A percentile compares a stretch with the other conserved stretches of the same genome.
phyloP scores from a whole-genome alignment of 2,797 vertebrate genomes.

The Carcharodon carcharias region DNA sequence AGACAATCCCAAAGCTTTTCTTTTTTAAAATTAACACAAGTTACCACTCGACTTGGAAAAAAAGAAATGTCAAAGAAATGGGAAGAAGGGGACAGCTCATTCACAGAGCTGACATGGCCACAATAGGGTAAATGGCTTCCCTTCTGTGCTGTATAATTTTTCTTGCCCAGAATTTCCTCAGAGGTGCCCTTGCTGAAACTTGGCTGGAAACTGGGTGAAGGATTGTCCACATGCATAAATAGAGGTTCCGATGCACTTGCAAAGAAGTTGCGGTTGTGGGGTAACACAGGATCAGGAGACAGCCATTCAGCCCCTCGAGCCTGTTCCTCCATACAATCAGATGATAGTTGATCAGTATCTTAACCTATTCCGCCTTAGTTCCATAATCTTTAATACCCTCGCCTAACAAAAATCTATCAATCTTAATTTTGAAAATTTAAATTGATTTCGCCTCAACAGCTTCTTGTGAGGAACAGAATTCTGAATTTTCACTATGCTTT shows the following conservation, averaged over 20 bases:
- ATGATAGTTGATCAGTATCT: neutral
- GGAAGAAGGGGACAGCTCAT: neutral
- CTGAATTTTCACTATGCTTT: neutral
- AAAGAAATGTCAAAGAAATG: neutral
- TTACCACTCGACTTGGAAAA: neutral
- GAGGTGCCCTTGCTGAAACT: neutral
- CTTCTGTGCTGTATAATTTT: neutral
- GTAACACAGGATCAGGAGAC: neutral
- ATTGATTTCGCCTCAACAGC: neutral
- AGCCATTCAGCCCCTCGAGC: neutral
- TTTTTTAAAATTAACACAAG: conserved; percentile 8
- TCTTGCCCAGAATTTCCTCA: neutral
- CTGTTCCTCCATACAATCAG: neutral
- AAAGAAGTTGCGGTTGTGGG: neutral
- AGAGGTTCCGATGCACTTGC: neutral
- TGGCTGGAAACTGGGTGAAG: neutral
- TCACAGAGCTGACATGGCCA: neutral
- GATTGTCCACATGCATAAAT: neutral
- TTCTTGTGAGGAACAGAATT: neutral
- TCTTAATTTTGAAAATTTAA: neutral
- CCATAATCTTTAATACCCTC: neutral
- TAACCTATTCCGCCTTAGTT: neutral
- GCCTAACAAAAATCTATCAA: neutral
- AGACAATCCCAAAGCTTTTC: neutral
- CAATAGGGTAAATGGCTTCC: neutral